These are phyloP conservation scores for Pseudocheirus occidentalis DNA, from an alignment of 2,797 vertebrate species.

Conservation along the genomic window DNA sequence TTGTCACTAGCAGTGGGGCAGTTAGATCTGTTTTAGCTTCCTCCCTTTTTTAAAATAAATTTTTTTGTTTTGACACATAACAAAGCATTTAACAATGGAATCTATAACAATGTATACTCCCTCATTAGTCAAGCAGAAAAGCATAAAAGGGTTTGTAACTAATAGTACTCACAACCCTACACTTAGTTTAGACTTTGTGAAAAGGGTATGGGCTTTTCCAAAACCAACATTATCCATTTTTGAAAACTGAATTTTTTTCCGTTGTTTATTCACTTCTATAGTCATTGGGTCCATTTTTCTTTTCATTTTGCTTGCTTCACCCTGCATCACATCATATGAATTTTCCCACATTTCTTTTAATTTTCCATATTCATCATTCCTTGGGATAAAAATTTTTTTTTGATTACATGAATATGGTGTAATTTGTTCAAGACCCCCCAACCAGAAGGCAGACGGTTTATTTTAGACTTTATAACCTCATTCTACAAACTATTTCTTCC, in stretches of 20 bases:
- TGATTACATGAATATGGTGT: not conserved
- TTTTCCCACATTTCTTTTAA: not conserved
- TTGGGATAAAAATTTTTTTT: not conserved
- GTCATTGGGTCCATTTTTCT: not conserved
- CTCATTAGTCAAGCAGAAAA: not conserved
- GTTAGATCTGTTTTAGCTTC: not conserved
- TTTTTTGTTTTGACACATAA: not conserved
- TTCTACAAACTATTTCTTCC: not conserved
- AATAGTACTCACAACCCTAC: not conserved
- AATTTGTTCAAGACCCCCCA: not conserved
- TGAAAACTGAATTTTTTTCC: not conserved
- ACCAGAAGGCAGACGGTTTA: not conserved
- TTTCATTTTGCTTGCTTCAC: not conserved
- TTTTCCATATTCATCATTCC: not conserved
- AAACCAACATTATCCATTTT: not conserved
- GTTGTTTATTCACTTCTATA: not conserved
- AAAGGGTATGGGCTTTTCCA: not conserved
- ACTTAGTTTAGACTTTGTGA: not conserved
- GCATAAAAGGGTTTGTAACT: not conserved
- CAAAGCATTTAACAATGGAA: not conserved
- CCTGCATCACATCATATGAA: not conserved
- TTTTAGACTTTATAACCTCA: not conserved
- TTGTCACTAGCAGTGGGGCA: not conserved
- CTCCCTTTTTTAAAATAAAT: not conserved
- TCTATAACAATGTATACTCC: not conserved